These are phyloP conservation scores for Macrosiphum euphorbiae DNA, from an alignment of 2,888 invertebrate species.

Conservation along the genomic window DNA sequence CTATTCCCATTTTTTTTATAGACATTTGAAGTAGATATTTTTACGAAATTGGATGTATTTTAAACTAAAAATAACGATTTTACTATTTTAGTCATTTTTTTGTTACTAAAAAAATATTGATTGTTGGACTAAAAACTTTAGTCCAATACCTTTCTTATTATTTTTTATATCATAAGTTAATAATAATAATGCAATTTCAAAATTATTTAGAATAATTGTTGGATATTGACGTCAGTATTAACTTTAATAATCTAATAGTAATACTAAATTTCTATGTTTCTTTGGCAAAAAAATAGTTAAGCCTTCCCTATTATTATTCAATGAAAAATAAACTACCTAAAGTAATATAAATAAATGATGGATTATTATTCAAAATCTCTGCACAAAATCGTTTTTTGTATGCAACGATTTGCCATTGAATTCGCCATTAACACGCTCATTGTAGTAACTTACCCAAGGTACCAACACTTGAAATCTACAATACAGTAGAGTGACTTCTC, in stretches of 20 bases:
- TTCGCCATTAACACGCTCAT: not conserved
- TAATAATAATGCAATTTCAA: not conserved
- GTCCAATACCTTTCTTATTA: not conserved
- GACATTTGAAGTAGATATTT: no score
- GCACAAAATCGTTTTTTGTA: not conserved
- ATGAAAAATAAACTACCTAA: not conserved
- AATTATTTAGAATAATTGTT: not conserved
- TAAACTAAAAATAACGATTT: no score
- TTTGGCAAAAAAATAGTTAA: not conserved
- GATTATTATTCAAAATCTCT: not conserved
- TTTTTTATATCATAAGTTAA: not conserved
- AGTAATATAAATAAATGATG: not conserved
- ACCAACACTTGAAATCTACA: not conserved
- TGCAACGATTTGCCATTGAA: not conserved
- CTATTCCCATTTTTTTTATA: no score
- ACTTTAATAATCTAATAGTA: not conserved
- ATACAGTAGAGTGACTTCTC: not conserved
- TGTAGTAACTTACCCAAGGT: not conserved
- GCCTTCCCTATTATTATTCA: not conserved
- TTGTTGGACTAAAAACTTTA: not conserved
- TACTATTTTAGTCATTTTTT: no score
- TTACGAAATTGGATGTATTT: no score
- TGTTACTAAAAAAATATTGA: no score
- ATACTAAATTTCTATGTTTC: not conserved
- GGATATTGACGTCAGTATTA: not conserved